phyloP scores from a whole-genome alignment of 92 coral and sea anemone genomes.

The Heteractis magnifica region DNA sequence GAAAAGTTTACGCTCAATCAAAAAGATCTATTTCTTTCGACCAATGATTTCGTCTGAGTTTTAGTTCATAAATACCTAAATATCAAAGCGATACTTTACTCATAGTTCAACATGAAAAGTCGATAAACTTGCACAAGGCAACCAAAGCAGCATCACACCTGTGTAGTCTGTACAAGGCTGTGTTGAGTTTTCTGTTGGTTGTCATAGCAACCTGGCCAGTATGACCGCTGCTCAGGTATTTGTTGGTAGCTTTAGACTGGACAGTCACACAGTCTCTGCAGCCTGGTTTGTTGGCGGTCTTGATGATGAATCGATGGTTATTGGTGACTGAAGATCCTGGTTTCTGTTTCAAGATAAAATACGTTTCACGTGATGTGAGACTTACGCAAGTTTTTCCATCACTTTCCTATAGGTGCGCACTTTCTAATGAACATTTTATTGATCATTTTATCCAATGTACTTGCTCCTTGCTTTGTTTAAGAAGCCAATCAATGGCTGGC shows the following conservation, averaged over 20 bases:
- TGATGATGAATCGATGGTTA: conserved; percentile 19
- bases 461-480: no score
- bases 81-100: no score
- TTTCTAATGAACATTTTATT: no score
- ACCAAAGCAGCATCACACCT: not conserved
- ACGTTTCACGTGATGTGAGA: no score
- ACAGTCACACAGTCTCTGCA: conserved; percentile 8
- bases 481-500: no score
- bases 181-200: not conserved
- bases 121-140: not conserved
- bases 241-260: conserved; percentile 5
- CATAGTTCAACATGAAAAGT: not conserved
- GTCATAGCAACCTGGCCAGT: not conserved
- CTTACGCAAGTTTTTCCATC: no score
- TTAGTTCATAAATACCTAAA: no score
- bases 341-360: conserved; percentile 2
- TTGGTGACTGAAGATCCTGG: not conserved
- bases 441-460: no score
- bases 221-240: conserved; percentile 3
- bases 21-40: no score
- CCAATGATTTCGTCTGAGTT: no score
- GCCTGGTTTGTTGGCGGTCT: not conserved
- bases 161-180: not conserved
- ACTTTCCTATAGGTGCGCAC: no score
- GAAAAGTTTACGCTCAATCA: no score